Conservation (phyloP, 2,888 invertebrate species). For the Ectropis crepuscularia region DNA sequence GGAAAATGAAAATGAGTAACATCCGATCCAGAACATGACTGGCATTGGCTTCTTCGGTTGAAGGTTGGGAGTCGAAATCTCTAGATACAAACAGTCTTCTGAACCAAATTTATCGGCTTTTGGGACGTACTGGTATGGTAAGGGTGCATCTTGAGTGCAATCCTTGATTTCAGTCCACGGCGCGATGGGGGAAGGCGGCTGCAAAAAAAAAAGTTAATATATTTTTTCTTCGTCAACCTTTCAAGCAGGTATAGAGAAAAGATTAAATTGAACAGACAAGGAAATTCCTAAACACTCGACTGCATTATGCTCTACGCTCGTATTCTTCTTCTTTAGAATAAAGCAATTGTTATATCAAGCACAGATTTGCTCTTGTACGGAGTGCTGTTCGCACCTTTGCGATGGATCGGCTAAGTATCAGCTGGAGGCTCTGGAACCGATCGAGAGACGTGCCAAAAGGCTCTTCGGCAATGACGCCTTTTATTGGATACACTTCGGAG, state of each 20-base stretch:
- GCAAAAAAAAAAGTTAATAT: slow-evolving; percentile 43
- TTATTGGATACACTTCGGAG: no score
- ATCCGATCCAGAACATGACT: slow-evolving; percentile 82
- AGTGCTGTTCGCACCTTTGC: no score
- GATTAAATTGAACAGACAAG: neutral
- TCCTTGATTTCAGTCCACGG: slow-evolving; percentile 63
- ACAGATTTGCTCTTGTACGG: no score
- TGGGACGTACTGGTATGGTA: slow-evolving; percentile 37
- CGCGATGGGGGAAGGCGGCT: slow-evolving; percentile 65
- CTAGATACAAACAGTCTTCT: slow-evolving; percentile 78
- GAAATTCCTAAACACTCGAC: no score
- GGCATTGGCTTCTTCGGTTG: slow-evolving; percentile 67
- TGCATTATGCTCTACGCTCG: no score
- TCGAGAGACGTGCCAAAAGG: no score
- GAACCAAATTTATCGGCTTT: slow-evolving; percentile 47
- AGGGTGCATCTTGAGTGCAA: slow-evolving; percentile 63
- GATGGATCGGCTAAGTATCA: no score
- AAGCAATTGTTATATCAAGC: no score
- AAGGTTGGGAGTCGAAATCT: slow-evolving; percentile 65
- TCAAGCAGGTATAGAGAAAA: neutral
- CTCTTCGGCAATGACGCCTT: no score
- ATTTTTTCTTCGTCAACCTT: neutral
- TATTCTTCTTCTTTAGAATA: no score
- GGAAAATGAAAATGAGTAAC: slow-evolving; percentile 60
- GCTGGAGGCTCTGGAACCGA: no score